Percentiles rank a stretch among this genome's conserved stretches.
phyloP scores from a whole-genome alignment of 1,140 invertebrate species.

The Hydropsyche tenuis region DNA sequence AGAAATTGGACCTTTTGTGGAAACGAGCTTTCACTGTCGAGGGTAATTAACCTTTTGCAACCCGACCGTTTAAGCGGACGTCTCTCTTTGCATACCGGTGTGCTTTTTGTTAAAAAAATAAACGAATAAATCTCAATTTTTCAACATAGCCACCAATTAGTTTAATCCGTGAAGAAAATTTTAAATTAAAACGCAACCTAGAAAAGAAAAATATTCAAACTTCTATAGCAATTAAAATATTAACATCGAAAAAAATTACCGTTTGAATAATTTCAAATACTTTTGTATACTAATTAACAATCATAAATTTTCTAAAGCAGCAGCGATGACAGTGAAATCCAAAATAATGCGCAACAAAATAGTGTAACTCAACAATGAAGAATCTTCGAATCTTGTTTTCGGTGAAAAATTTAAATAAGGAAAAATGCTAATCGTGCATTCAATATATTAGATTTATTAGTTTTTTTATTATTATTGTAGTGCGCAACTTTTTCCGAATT shows the following conservation, averaged over 20 bases:
- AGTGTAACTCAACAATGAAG: no score
- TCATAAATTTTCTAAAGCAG: no score
- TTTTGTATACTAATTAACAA: no score
- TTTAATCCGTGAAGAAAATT: no score
- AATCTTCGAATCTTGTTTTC: no score
- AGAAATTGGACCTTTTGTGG: background rate
- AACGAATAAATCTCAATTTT: background rate
- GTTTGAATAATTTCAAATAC: no score
- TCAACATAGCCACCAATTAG: no score
- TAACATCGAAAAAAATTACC: no score
- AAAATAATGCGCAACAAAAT: background rate
- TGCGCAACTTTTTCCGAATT: constrained; percentile 21
- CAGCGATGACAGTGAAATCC: background rate
- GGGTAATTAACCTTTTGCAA: constrained; percentile 20
- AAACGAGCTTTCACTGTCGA: background rate
- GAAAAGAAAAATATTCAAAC: no score
- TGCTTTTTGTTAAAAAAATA: background rate
- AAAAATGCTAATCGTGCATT: background rate
- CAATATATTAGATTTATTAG: constrained; percentile 12
- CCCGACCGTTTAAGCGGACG: background rate
- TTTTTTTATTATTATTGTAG: background rate
- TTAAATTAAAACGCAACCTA: background rate
- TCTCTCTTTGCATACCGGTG: background rate
- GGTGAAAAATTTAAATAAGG: no score
- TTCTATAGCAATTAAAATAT: no score